Percentiles rank a stretch among this genome's conserved stretches.
phyloP scores from a whole-genome alignment of 2,113 vertebrate genomes.

The Corythornis cristatus region DNA sequence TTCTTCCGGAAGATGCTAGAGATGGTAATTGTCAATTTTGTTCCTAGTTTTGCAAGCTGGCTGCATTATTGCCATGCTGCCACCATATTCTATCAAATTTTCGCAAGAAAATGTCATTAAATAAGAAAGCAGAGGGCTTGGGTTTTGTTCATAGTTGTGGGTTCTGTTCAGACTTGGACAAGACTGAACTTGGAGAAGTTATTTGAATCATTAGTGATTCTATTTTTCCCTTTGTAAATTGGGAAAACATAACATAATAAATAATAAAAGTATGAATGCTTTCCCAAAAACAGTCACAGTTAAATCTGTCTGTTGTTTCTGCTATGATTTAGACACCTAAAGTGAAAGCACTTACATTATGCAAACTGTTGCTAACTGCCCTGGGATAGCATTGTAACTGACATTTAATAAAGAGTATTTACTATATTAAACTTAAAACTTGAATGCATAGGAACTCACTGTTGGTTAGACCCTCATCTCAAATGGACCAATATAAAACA shows the following conservation, averaged over 20 bases:
- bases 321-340: not conserved
- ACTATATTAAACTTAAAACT: not conserved
- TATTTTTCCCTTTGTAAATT: not conserved
- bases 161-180: not conserved
- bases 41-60: not conserved
- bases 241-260: not conserved
- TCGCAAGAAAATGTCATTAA: not conserved
- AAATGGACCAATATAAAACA: not conserved
- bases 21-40: not conserved
- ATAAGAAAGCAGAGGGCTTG: not conserved
- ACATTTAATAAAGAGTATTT: not conserved
- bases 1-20: not conserved
- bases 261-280: not conserved
- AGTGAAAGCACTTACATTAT: not conserved
- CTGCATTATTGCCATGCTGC: not conserved
- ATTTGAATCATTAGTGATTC: not conserved
- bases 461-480: not conserved
- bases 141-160: not conserved
- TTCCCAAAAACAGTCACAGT: not conserved
- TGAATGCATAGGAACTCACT: not conserved
- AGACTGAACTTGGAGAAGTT: not conserved
- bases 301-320: not conserved
- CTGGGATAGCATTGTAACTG: rapidly evolving
- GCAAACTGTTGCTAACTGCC: not conserved
- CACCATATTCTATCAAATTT: not conserved